Conservation (phyloP, 2,797 vertebrate genomes). For the Microcaecilia unicolor region DNA sequence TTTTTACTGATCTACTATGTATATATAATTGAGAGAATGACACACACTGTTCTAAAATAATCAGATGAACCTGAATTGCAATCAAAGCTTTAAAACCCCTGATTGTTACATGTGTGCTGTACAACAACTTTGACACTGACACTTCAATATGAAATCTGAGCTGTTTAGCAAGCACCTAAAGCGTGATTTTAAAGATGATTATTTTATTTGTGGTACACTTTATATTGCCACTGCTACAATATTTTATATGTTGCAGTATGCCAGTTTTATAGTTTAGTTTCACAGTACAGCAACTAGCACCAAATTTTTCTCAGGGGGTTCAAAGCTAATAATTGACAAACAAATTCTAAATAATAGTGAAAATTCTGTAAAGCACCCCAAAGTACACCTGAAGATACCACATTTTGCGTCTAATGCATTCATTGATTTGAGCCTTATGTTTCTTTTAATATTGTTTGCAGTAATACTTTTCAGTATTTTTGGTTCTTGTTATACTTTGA, state of each 20-base stretch:
- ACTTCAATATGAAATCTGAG: conserved; percentile 10
- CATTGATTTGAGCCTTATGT: conserved; percentile 44
- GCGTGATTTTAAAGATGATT: conserved; percentile 16
- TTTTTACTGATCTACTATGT: conserved; percentile 20
- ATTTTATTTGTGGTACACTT: conserved; percentile 4
- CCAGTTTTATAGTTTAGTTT: not conserved
- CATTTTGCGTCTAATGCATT: conserved; percentile 72
- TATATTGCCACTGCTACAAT: not conserved
- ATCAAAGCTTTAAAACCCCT: conserved; percentile 58
- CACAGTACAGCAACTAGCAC: not conserved
- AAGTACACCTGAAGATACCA: conserved; percentile 98
- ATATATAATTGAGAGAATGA: conserved; percentile 46
- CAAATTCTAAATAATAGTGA: conserved; percentile 79
- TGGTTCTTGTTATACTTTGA: conserved; percentile 8
- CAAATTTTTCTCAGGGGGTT: conserved; percentile 45
- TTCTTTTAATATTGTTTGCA: conserved; percentile 36
- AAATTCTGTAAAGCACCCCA: conserved; percentile 76
- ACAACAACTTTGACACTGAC: conserved; percentile 16
- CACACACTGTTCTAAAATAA: conserved; percentile 56
- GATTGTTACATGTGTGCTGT: conserved; percentile 8
- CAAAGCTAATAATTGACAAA: conserved; percentile 83
- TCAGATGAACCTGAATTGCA: conserved; percentile 63
- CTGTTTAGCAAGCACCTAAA: too few species aligned
- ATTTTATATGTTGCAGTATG: too few species aligned
- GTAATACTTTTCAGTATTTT: not conserved